phyloP scores from a whole-genome alignment of 2,797 vertebrate species.

The Harpagifer antarcticus region DNA sequence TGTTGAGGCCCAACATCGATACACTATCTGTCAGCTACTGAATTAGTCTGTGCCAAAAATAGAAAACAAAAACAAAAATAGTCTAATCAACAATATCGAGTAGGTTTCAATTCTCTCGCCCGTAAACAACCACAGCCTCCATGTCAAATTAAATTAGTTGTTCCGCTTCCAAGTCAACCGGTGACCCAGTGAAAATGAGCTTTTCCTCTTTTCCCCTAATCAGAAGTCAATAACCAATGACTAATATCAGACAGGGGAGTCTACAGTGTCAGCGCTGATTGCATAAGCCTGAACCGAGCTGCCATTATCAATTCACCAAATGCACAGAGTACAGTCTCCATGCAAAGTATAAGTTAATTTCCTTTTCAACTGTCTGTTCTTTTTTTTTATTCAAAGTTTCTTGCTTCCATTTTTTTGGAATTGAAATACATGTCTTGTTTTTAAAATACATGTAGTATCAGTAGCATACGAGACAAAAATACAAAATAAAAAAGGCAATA shows the following conservation, averaged over 20 bases:
- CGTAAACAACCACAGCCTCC: conserved; percentile 49
- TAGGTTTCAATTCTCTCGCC: conserved; percentile 50
- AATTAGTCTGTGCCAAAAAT: conserved; percentile 62
- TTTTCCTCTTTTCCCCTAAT: conserved; percentile 67
- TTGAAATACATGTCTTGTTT: too few species aligned
- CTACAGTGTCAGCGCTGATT: conserved; percentile 41
- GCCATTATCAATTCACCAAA: conserved; percentile 17
- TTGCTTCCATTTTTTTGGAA: too few species aligned
- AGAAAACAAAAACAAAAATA: conserved; percentile 71
- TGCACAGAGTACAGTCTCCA: neutral
- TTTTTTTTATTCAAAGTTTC: too few species aligned
- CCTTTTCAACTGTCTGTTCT: too few species aligned
- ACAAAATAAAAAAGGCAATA: too few species aligned
- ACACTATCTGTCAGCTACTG: conserved; percentile 48
- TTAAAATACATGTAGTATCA: too few species aligned
- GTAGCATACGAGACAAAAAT: too few species aligned
- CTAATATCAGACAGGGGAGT: conserved; percentile 50
- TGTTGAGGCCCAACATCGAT: conserved; percentile 55
- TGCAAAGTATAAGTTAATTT: neutral
- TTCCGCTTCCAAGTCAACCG: conserved; percentile 53
- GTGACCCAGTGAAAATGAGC: conserved; percentile 65
- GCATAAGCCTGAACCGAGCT: conserved; percentile 40
- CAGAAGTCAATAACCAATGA: conserved; percentile 67
- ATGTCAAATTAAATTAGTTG: conserved; percentile 60
- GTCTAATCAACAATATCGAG: conserved; percentile 61